A percentile compares a stretch with the other conserved stretches of the same genome.
Evolutionary conservation across 2,797 vertebrate species (phyloP).

Genomic region (Avahi laniger): DNA sequence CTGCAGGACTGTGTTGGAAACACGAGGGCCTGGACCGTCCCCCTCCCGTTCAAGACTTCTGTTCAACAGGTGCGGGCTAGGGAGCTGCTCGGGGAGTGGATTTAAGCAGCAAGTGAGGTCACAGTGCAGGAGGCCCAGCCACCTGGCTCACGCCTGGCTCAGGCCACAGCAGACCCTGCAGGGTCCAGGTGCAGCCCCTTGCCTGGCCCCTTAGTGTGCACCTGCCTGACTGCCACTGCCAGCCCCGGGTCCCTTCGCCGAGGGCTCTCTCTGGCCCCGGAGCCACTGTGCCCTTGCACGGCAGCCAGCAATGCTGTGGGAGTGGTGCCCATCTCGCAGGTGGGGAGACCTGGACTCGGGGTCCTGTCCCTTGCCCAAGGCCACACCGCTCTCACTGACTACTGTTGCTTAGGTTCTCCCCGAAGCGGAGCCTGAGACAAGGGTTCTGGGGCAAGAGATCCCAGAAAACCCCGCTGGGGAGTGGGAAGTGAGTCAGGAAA

Average conservation of each 20-base stretch:
- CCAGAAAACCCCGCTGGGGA: not conserved
- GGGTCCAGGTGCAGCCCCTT: not conserved
- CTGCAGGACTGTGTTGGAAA: not conserved
- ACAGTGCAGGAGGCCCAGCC: not conserved
- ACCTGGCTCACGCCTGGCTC: not conserved
- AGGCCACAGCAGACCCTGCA: accelerated
- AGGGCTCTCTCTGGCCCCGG: not conserved
- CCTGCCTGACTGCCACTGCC: not conserved
- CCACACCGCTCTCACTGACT: not conserved
- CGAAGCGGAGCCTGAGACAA: not conserved
- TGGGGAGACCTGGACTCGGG: not conserved
- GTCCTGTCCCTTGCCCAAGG: not conserved
- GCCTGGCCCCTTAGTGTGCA: not conserved
- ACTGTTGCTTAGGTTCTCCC: not conserved
- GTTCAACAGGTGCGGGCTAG: not conserved
- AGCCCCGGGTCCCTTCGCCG: not conserved
- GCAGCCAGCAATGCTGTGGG: not conserved
- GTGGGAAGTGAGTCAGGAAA: not conserved
- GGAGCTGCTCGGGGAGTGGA: not conserved
- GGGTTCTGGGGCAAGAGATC: not conserved
- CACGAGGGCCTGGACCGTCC: not conserved
- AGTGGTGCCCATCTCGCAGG: not conserved
- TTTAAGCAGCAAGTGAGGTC: not conserved
- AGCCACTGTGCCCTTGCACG: not conserved
- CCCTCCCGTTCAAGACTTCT: not conserved